Conservation (phyloP, 2,113 vertebrate genomes). For the Candoia aspera region DNA sequence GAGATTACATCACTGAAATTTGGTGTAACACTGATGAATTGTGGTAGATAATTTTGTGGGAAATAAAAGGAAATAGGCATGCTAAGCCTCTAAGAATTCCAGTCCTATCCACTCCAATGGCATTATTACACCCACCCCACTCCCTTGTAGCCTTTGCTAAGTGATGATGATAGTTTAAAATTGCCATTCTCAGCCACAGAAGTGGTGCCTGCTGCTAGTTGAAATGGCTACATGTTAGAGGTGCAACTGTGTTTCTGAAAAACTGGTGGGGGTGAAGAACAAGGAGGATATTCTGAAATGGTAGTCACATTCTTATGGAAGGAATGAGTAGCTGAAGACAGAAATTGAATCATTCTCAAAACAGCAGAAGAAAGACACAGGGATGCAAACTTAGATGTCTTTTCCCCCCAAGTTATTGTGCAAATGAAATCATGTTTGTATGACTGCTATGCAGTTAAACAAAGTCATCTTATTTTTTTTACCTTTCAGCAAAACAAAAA, state of each 20-base stretch:
- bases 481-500: conserved; percentile 94
- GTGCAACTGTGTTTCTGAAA: not conserved
- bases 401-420: not conserved
- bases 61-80: not conserved
- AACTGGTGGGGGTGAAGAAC: not conserved
- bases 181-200: not conserved
- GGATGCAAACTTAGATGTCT: not conserved
- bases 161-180: not conserved
- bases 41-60: not conserved
- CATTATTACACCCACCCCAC: not conserved
- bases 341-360: not conserved
- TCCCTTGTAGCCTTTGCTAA: not conserved
- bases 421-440: not conserved
- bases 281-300: not conserved
- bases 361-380: not conserved
- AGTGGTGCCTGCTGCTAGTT: not conserved
- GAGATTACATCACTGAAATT: not conserved
- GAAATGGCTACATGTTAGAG: not conserved
- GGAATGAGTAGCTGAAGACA: not conserved
- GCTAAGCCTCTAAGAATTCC: not conserved
- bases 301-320: not conserved
- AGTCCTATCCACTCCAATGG: not conserved
- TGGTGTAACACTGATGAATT: not conserved
- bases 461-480: conserved; percentile 56
- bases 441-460: not conserved